Evolutionary conservation across 2,797 vertebrate species (phyloP).

Genomic region (Acrossocheilus wenchowensis): DNA sequence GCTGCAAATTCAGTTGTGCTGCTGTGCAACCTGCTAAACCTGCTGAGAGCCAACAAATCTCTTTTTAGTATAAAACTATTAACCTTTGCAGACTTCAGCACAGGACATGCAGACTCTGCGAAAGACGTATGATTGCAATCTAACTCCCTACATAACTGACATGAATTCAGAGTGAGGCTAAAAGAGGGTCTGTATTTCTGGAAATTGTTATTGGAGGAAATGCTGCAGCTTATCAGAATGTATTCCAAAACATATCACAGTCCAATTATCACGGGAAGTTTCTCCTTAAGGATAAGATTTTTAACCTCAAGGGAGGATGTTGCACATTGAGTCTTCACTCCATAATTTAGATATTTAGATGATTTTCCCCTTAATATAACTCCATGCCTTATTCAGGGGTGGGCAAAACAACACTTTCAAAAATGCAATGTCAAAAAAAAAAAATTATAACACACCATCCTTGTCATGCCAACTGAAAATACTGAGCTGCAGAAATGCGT

Average conservation of each 20-base stretch:
- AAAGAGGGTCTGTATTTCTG: background rate
- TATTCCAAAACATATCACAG: background rate
- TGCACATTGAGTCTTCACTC: background rate
- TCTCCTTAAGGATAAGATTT: background rate
- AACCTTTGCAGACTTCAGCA: constrained; percentile 64
- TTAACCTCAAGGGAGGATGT: background rate
- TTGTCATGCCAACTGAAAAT: background rate
- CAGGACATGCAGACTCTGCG: constrained; percentile 58
- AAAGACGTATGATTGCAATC: constrained; percentile 46
- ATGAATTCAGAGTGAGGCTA: constrained; percentile 5
- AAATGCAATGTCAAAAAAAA: background rate
- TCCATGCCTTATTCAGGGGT: background rate
- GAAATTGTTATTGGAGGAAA: constrained; percentile 1
- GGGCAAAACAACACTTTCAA: background rate
- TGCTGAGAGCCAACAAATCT: constrained; percentile 64
- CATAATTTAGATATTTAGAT: background rate
- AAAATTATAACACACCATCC: too few species aligned
- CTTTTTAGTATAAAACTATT: constrained; percentile 67
- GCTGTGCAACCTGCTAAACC: constrained; percentile 59
- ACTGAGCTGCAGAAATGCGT: background rate
- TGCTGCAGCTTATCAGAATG: background rate
- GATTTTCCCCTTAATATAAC: background rate
- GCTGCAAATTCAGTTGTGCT: constrained; percentile 66
- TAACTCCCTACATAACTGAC: background rate
- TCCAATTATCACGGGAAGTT: background rate